A percentile compares a stretch with the other conserved stretches of the same genome.
These are phyloP conservation scores for Pelodiscus sinensis DNA, from an alignment of 2,113 vertebrate genomes.

Conservation along the genomic window DNA sequence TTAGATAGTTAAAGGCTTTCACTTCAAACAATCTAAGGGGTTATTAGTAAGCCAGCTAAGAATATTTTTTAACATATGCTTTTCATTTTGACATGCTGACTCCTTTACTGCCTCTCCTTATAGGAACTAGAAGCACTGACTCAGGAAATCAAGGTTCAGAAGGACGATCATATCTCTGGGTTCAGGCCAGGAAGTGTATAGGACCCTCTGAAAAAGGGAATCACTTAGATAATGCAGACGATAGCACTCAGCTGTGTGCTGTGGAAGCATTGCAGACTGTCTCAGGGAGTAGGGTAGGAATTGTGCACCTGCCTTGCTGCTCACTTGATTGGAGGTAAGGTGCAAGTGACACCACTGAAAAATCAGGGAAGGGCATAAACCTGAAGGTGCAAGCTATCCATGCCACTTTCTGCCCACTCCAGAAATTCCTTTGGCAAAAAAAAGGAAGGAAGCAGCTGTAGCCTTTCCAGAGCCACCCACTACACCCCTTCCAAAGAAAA, in stretches of 20 bases:
- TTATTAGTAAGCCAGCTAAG: neutral
- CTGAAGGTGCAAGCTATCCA: neutral
- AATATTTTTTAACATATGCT: neutral
- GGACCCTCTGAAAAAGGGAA: neutral
- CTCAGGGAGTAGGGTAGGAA: neutral
- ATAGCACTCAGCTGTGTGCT: constrained; percentile 14
- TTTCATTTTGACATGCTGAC: neutral
- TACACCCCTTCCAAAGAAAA: neutral
- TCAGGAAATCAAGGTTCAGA: neutral
- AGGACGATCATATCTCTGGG: neutral
- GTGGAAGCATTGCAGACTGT: constrained; percentile 3
- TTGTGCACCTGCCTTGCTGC: neutral
- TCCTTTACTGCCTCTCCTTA: neutral
- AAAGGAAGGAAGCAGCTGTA: neutral
- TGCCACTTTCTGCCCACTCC: neutral
- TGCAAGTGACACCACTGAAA: neutral
- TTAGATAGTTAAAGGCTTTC: neutral
- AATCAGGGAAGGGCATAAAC: neutral
- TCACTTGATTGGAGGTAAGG: neutral
- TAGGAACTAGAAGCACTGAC: neutral
- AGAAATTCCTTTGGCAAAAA: neutral
- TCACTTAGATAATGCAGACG: neutral
- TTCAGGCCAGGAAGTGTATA: constrained; percentile 33
- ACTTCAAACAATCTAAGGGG: neutral
- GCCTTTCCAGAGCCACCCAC: neutral